Conservation (phyloP, 2,888 invertebrate genomes). For the Rhamphomyia laevipes region DNA sequence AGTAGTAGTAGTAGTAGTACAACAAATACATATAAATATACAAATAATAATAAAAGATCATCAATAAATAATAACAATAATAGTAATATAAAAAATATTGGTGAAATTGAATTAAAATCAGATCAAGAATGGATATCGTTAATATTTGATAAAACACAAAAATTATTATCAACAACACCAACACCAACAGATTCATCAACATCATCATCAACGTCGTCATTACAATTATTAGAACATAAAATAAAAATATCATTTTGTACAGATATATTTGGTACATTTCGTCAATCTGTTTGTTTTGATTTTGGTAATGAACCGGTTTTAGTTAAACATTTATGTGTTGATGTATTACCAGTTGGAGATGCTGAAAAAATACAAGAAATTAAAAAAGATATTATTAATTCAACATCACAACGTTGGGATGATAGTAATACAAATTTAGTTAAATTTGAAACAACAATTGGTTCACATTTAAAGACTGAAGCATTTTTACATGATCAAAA, state of each 20-base stretch:
- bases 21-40: neutral
- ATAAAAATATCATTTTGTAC: constrained; percentile 50
- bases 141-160: constrained; percentile 7
- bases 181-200: constrained; percentile 8
- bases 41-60: constrained; percentile 11
- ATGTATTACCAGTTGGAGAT: constrained; percentile 60
- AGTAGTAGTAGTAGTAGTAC: too few species aligned
- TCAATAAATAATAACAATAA: constrained; percentile 4
- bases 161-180: constrained; percentile 7
- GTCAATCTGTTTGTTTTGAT: constrained; percentile 66
- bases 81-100: constrained; percentile 2
- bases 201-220: constrained; percentile 21
- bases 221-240: constrained; percentile 33
- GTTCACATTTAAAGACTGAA: constrained; percentile 39
- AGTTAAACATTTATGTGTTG: constrained; percentile 58
- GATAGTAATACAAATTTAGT: constrained; percentile 43
- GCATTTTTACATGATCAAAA: constrained; percentile 38
- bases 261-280: constrained; percentile 63
- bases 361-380: constrained; percentile 51
- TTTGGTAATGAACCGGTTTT: constrained; percentile 53
- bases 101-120: constrained; percentile 37
- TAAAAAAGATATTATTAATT: constrained; percentile 48
- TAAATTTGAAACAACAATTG: constrained; percentile 44
- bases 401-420: constrained; percentile 51
- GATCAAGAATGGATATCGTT: constrained; percentile 44